Percentiles rank a stretch among this genome's conserved stretches.
Conservation (phyloP, 2,888 invertebrate species). For the Octonoba sinensis region DNA sequence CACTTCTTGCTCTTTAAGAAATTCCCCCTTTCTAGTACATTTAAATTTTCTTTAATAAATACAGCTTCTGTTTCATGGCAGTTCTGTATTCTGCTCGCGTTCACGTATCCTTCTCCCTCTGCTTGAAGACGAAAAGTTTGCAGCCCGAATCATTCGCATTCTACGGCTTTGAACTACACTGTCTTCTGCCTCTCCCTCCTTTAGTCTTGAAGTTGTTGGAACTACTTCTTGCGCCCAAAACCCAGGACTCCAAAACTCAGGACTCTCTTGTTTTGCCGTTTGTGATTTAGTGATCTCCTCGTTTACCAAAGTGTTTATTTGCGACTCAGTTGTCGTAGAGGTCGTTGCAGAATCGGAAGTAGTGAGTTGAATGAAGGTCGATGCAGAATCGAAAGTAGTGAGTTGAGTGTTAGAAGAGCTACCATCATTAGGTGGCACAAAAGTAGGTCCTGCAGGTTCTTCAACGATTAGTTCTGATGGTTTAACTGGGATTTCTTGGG, state of each 20-base stretch:
- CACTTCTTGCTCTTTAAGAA: too few species aligned
- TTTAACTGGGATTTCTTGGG: neutral
- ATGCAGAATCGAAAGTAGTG: neutral
- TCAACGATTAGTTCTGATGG: constrained; percentile 13
- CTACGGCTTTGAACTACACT: neutral
- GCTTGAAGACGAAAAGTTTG: too few species aligned
- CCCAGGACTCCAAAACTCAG: too few species aligned
- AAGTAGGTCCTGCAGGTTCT: constrained; percentile 10
- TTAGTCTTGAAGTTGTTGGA: too few species aligned
- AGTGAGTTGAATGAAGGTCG: constrained; percentile 29
- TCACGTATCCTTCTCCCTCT: too few species aligned
- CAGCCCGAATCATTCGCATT: neutral
- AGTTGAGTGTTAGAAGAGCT: constrained; percentile 28
- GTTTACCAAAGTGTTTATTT: constrained; percentile 10
- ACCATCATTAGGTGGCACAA: constrained; percentile 4
- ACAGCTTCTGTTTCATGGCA: too few species aligned
- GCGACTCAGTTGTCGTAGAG: constrained; percentile 36
- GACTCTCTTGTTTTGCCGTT: neutral
- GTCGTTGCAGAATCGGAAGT: constrained; percentile 30
- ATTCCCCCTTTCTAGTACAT: too few species aligned
- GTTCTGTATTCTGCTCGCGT: too few species aligned
- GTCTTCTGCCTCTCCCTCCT: neutral
- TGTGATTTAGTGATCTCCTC: constrained; percentile 8
- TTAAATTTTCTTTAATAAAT: too few species aligned
- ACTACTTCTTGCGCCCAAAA: too few species aligned